Conservation (phyloP, 2,888 invertebrate genomes). For the Hetaerina titia region DNA sequence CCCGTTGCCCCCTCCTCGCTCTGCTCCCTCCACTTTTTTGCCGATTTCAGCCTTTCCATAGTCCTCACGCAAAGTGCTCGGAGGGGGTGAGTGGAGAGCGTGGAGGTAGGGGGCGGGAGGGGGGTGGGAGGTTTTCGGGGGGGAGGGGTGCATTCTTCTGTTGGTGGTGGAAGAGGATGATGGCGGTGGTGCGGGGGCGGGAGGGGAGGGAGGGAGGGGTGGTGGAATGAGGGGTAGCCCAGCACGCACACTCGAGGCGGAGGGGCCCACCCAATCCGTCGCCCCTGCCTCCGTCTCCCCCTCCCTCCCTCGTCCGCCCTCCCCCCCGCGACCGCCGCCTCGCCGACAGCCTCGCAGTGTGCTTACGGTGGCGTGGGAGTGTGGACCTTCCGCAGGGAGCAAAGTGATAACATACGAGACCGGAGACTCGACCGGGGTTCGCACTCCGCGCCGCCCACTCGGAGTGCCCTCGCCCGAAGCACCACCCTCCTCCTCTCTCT, state of each 20-base stretch:
- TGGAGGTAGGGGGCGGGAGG: neutral
- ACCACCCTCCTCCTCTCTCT: neutral
- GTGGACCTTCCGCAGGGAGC: conserved; percentile 70
- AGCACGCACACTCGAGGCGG: neutral
- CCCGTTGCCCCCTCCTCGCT: conserved; percentile 54
- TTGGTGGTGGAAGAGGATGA: conserved; percentile 18
- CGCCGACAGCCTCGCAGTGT: conserved; percentile 74
- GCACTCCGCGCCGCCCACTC: conserved; percentile 27
- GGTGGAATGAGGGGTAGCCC: neutral
- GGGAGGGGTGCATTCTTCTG: conserved; percentile 4
- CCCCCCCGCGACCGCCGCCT: conserved; percentile 72
- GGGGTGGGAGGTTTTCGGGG: neutral
- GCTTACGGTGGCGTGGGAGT: conserved; percentile 73
- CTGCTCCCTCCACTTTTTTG: conserved; percentile 76
- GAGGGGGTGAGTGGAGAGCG: conserved; percentile 69
- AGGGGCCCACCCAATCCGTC: conserved; percentile 24
- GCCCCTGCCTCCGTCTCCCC: neutral
- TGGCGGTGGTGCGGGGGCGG: neutral
- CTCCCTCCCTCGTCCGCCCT: conserved; percentile 40
- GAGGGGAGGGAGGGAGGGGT: conserved; percentile 28
- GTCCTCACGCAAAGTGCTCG: conserved; percentile 72
- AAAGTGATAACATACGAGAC: conserved; percentile 71
- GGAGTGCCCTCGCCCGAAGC: neutral
- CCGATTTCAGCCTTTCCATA: conserved; percentile 77
- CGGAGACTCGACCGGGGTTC: conserved; percentile 37